Evolutionary conservation across 23 tunicate genomes (phyloP).

Genomic region (Aplidium turbinatum): DNA sequence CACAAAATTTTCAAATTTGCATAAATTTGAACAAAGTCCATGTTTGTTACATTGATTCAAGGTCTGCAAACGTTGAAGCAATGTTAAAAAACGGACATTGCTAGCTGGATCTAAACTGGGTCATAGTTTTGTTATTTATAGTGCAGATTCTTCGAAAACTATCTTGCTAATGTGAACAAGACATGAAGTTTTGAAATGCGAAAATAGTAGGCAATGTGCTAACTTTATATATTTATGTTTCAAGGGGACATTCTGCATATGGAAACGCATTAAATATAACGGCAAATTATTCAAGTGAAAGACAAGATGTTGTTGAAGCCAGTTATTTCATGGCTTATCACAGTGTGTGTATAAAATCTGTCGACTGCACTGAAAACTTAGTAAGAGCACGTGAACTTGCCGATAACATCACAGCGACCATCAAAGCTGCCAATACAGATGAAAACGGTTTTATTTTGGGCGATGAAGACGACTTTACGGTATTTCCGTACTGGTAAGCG

Average conservation of each 20-base stretch:
- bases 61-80: too few relatives aligned
- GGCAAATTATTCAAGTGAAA: conserved; percentile 10
- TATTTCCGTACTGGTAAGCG: conserved; percentile 76
- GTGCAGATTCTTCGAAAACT: too few relatives aligned
- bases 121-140: too few relatives aligned
- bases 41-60: too few relatives aligned
- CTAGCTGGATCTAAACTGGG: too few relatives aligned
- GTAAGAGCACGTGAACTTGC: conserved; percentile 73
- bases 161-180: too few relatives aligned
- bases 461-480: conserved; percentile 68
- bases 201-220: too few relatives aligned
- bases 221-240: too few relatives aligned
- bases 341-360: conserved; percentile 93
- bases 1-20: too few relatives aligned
- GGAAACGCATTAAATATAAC: conserved; percentile 82
- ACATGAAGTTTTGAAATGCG: too few relatives aligned
- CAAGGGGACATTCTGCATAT: conserved; percentile 95
- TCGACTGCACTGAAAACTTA: conserved; percentile 92
- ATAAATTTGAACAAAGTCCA: too few relatives aligned
- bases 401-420: conserved; percentile 76
- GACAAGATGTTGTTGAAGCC: conserved; percentile 48
- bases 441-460: conserved; percentile 31
- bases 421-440: conserved; percentile 40
- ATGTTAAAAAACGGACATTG: too few relatives aligned
- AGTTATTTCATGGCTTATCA: conserved; percentile 88